Evolutionary conservation across 1,140 invertebrate genomes (phyloP).

Genomic region (Elymnias hypermnestra): DNA sequence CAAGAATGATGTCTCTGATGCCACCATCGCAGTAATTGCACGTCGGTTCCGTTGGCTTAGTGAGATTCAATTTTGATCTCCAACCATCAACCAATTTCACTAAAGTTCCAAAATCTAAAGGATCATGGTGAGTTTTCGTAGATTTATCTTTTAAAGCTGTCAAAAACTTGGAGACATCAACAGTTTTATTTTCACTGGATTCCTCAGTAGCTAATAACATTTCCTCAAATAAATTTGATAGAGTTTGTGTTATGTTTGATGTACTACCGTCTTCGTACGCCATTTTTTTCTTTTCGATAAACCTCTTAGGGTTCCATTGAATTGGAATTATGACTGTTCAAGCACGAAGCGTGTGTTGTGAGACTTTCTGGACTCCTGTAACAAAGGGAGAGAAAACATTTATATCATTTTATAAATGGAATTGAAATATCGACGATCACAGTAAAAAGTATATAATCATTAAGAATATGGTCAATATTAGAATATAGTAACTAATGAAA

Average conservation of each 20-base stretch:
- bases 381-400: slow-evolving; percentile 6
- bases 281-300: slow-evolving; percentile 29
- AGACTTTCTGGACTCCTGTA: slow-evolving; percentile 3
- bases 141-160: slow-evolving; percentile 45
- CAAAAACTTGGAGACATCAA: slow-evolving; percentile 50
- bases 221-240: slow-evolving; percentile 60
- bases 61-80: slow-evolving; percentile 48
- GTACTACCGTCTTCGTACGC: slow-evolving; percentile 31
- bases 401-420: too few relatives aligned
- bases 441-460: too few relatives aligned
- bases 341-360: neutral
- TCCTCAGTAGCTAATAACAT: slow-evolving; percentile 50
- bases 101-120: slow-evolving; percentile 52
- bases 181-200: slow-evolving; percentile 35
- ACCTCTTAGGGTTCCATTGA: neutral
- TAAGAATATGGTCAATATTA: too few relatives aligned
- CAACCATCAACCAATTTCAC: slow-evolving; percentile 59
- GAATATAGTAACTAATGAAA: too few relatives aligned
- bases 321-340: neutral
- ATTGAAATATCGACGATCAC: too few relatives aligned
- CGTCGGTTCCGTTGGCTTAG: slow-evolving; percentile 35
- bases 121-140: slow-evolving; percentile 40
- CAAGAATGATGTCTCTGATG: slow-evolving; percentile 53
- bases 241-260: slow-evolving; percentile 54
- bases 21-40: slow-evolving; percentile 64